These are phyloP conservation scores for Koerneria pararmatus DNA, from an alignment of 2,888 invertebrate species.

Conservation along the genomic window DNA sequence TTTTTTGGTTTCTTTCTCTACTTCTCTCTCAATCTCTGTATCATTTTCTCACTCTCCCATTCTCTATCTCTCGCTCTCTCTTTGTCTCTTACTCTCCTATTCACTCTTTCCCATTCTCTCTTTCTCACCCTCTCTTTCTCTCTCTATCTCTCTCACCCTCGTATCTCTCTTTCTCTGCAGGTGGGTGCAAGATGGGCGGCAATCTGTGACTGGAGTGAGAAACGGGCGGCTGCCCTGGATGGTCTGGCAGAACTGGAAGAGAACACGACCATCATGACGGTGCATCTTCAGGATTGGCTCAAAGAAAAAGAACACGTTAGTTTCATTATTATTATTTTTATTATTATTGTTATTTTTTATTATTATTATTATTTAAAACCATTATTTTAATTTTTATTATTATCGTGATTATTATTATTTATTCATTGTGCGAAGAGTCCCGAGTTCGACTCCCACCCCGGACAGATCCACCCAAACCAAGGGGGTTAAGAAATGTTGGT, in stretches of 20 bases:
- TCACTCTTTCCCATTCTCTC: too few species aligned
- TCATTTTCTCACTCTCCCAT: too few species aligned
- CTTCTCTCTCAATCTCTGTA: too few species aligned
- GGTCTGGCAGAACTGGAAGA: conserved; percentile 47
- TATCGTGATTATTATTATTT: too few species aligned
- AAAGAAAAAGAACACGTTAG: conserved; percentile 36
- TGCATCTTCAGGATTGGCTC: conserved; percentile 49
- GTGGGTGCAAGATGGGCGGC: conserved; percentile 32
- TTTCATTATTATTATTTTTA: background rate
- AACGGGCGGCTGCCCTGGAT: conserved; percentile 43
- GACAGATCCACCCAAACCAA: too few species aligned
- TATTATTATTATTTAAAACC: too few species aligned
- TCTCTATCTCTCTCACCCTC: background rate
- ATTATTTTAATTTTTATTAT: too few species aligned
- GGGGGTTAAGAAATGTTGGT: too few species aligned
- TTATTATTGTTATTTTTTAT: background rate
- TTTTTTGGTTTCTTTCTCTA: too few species aligned
- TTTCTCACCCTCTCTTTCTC: background rate
- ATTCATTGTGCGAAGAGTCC: too few species aligned
- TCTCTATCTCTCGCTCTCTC: too few species aligned
- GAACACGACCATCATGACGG: conserved; percentile 34
- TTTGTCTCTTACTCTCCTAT: background rate
- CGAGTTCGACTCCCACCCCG: too few species aligned
- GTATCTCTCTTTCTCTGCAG: background rate
- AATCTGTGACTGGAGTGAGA: conserved; percentile 55